These are phyloP conservation scores for Pogonomyrmex californicus DNA, from an alignment of 1,140 invertebrate genomes.

Conservation along the genomic window DNA sequence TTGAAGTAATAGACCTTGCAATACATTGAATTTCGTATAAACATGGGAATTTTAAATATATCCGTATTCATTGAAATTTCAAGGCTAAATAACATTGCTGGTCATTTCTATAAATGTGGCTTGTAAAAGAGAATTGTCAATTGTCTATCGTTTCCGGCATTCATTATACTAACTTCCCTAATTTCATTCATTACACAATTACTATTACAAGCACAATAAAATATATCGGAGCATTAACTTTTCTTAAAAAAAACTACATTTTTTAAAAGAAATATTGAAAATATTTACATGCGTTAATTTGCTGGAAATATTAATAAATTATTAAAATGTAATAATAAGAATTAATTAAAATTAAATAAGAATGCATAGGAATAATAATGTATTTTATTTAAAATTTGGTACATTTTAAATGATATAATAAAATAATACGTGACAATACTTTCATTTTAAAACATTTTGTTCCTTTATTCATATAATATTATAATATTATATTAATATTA, in stretches of 20 bases:
- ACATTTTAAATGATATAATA: background rate
- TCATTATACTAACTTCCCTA: slow-evolving; percentile 2
- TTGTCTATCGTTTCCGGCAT: background rate
- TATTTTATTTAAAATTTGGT: background rate
- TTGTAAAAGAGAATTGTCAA: slow-evolving; percentile 18
- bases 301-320: background rate
- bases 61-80: background rate
- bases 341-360: background rate
- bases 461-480: background rate
- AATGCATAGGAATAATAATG: background rate
- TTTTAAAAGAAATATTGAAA: background rate
- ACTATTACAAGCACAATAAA: background rate
- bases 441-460: background rate
- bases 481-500: background rate
- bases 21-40: background rate
- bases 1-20: background rate
- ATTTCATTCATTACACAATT: slow-evolving; percentile 6
- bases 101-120: background rate
- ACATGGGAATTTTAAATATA: background rate
- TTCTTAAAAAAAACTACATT: background rate
- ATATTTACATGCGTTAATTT: slow-evolving; percentile 9
- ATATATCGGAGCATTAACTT: background rate
- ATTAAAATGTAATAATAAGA: background rate
- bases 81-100: background rate
- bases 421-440: background rate